These are phyloP conservation scores for Phasianus colchicus DNA, from an alignment of 2,113 vertebrate species.

Conservation along the genomic window DNA sequence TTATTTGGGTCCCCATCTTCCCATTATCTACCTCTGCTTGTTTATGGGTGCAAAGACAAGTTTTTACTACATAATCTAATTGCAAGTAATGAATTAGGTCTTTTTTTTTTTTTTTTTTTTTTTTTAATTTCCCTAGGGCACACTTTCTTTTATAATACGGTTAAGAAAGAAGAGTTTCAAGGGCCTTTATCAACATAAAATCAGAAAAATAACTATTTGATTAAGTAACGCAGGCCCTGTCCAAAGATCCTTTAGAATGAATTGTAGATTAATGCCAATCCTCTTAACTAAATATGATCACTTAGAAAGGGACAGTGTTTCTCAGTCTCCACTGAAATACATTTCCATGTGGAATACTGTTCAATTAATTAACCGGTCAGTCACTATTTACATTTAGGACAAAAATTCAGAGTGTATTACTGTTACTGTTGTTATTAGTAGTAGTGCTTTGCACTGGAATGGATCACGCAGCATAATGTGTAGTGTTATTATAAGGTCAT, in stretches of 20 bases:
- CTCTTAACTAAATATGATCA: slow-evolving; percentile 59
- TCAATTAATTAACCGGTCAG: slow-evolving; percentile 52
- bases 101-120: background rate
- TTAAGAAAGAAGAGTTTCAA: slow-evolving; percentile 49
- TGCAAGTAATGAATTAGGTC: background rate
- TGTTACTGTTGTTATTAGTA: background rate
- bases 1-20: background rate
- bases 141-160: slow-evolving; percentile 29
- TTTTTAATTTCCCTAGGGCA: background rate
- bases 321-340: background rate
- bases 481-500: background rate
- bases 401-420: background rate
- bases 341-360: slow-evolving; percentile 32
- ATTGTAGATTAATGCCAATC: slow-evolving; percentile 31
- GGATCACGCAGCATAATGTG: background rate
- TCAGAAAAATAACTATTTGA: slow-evolving; percentile 4
- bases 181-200: slow-evolving; percentile 27
- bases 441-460: background rate
- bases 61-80: background rate
- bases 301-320: slow-evolving; percentile 21
- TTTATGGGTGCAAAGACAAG: background rate
- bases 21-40: background rate
- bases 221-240: slow-evolving; percentile 40
- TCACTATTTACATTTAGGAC: background rate
- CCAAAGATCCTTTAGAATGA: slow-evolving; percentile 45